Conservation (phyloP, 1,140 invertebrate genomes). For the Myzus persicae region DNA sequence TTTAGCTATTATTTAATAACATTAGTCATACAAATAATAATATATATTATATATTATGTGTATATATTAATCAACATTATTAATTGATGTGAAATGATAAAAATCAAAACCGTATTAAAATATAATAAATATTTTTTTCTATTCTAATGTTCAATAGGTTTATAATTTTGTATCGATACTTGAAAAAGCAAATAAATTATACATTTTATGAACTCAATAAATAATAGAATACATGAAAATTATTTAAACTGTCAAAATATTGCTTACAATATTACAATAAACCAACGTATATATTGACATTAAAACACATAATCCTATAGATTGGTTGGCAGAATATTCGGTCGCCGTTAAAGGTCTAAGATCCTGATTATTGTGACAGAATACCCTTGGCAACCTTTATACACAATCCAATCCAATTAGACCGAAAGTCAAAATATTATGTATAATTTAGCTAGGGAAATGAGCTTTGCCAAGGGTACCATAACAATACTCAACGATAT, state of each 20-base stretch:
- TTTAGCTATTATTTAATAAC: no score
- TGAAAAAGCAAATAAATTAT: not conserved
- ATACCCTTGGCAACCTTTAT: slow-evolving; percentile 26
- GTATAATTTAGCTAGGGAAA: not conserved
- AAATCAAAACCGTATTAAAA: not conserved
- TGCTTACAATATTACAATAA: not conserved
- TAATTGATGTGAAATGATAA: no score
- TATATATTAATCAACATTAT: no score
- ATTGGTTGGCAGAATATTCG: not conserved
- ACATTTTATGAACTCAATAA: not conserved
- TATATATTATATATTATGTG: no score
- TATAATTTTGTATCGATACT: no score
- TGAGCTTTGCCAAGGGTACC: not conserved
- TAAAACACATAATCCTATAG: not conserved
- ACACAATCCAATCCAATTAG: slow-evolving; percentile 31
- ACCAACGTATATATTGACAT: not conserved
- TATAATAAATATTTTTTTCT: not conserved
- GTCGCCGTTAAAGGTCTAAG: not conserved
- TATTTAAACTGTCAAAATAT: not conserved
- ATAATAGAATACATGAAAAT: not conserved
- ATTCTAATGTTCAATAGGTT: not conserved
- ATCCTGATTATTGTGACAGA: slow-evolving; percentile 34
- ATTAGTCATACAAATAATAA: no score
- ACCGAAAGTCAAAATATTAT: slow-evolving; percentile 8
- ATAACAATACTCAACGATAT: not conserved